Percentiles rank a stretch among this genome's conserved stretches.
These are phyloP conservation scores for Capreolus pygargus DNA, from an alignment of 2,113 vertebrate species.

Conservation along the genomic window DNA sequence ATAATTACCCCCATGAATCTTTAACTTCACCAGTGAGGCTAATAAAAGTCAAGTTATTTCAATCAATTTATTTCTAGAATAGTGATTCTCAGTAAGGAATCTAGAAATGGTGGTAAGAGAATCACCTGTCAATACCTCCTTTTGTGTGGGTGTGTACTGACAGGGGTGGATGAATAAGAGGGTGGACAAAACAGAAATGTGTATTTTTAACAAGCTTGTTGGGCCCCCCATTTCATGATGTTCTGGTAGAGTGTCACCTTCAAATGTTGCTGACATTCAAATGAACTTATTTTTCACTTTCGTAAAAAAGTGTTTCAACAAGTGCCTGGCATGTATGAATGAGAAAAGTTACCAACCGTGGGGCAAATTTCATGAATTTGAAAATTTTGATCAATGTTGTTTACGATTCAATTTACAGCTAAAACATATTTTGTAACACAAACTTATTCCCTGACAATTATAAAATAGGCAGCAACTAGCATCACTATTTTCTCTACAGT, in stretches of 20 bases:
- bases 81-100: background rate
- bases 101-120: background rate
- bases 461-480: background rate
- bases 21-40: background rate
- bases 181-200: background rate
- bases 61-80: background rate
- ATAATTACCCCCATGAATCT: background rate
- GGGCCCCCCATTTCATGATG: background rate
- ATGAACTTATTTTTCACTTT: background rate
- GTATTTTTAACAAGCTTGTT: background rate
- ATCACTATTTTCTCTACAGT: background rate
- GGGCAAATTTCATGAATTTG: background rate
- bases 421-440: slow-evolving; percentile 32
- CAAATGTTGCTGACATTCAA: background rate
- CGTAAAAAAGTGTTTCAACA: background rate
- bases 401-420: slow-evolving; percentile 14
- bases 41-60: background rate
- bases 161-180: background rate
- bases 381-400: background rate
- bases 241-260: background rate
- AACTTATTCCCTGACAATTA: slow-evolving; percentile 10
- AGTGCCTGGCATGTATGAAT: background rate
- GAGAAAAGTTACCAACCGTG: background rate
- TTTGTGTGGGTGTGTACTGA: background rate
- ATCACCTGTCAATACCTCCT: background rate